phyloP scores from a whole-genome alignment of 1,140 invertebrate genomes.

The Camponotus pennsylvanicus region DNA sequence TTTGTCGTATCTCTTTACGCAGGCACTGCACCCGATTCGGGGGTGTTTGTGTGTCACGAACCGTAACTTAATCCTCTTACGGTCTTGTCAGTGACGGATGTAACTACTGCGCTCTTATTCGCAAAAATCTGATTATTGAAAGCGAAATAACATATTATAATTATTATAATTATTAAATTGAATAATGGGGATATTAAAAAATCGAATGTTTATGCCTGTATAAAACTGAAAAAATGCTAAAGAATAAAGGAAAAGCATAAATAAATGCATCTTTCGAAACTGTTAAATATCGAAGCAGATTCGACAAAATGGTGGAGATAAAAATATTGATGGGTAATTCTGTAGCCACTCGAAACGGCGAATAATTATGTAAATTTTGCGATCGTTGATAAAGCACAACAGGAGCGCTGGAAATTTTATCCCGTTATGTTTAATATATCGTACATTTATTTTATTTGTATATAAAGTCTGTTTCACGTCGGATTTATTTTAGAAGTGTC shows the following conservation, averaged over 20 bases:
- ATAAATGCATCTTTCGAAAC: background rate
- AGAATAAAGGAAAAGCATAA: background rate
- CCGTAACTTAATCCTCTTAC: slow-evolving; percentile 9
- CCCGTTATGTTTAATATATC: slow-evolving; percentile 4
- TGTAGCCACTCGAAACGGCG: background rate
- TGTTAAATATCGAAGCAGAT: background rate
- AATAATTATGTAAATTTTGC: slow-evolving; percentile 45
- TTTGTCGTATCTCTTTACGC: background rate
- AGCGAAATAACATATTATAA: background rate
- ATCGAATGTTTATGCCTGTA: background rate
- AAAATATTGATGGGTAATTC: slow-evolving; percentile 18
- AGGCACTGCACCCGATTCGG: background rate
- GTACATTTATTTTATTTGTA: slow-evolving; percentile 28
- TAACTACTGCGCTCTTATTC: background rate
- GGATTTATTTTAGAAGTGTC: slow-evolving; percentile 38
- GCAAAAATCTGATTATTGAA: background rate
- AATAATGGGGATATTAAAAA: background rate
- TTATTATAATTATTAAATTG: background rate
- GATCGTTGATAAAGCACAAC: slow-evolving; percentile 12
- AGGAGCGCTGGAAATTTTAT: slow-evolving; percentile 19
- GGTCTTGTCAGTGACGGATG: background rate
- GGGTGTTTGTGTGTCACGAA: slow-evolving; percentile 1
- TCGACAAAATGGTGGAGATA: background rate
- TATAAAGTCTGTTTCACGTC: background rate
- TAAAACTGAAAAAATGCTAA: background rate